Evolutionary conservation across 2,888 invertebrate genomes (phyloP).

Genomic region (Orgyia antiqua): DNA sequence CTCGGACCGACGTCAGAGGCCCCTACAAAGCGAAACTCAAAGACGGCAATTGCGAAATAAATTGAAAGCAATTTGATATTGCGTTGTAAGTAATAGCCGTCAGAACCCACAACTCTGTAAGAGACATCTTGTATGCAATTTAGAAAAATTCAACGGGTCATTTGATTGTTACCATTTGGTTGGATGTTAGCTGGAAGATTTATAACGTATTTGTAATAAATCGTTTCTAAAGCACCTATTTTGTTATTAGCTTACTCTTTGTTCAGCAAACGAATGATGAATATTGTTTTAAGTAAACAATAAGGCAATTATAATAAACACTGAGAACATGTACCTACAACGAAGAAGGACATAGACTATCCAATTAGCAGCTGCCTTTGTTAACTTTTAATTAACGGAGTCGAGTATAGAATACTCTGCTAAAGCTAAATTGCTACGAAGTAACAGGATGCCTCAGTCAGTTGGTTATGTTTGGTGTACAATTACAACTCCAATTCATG

Average conservation of each 20-base stretch:
- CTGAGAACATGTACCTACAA: slow-evolving; percentile 9
- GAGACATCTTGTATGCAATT: slow-evolving; percentile 69
- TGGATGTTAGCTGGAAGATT: slow-evolving; percentile 28
- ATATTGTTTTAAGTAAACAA: slow-evolving; percentile 15
- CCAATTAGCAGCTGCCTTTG: slow-evolving; percentile 50
- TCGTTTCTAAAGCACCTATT: slow-evolving; percentile 5
- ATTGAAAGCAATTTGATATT: slow-evolving; percentile 79
- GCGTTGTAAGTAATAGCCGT: slow-evolving; percentile 78
- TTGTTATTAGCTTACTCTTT: background rate
- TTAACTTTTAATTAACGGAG: slow-evolving; percentile 56
- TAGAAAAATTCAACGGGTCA: slow-evolving; percentile 56
- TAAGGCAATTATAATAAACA: slow-evolving; percentile 21
- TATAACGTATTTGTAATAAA: slow-evolving; percentile 28
- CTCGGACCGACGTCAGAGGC: slow-evolving; percentile 77
- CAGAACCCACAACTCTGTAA: slow-evolving; percentile 63
- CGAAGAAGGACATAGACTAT: slow-evolving; percentile 42
- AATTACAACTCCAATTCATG: no score
- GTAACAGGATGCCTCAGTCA: slow-evolving; percentile 14
- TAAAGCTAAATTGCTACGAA: slow-evolving; percentile 22
- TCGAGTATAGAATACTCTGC: slow-evolving; percentile 34
- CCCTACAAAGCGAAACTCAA: slow-evolving; percentile 78
- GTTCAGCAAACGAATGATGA: slow-evolving; percentile 4
- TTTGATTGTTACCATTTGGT: slow-evolving; percentile 46
- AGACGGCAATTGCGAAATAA: slow-evolving; percentile 79
- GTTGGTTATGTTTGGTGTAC: slow-evolving; percentile 10